phyloP scores from a whole-genome alignment of 2,113 vertebrate species.

The Tragelaphus buxtoni region DNA sequence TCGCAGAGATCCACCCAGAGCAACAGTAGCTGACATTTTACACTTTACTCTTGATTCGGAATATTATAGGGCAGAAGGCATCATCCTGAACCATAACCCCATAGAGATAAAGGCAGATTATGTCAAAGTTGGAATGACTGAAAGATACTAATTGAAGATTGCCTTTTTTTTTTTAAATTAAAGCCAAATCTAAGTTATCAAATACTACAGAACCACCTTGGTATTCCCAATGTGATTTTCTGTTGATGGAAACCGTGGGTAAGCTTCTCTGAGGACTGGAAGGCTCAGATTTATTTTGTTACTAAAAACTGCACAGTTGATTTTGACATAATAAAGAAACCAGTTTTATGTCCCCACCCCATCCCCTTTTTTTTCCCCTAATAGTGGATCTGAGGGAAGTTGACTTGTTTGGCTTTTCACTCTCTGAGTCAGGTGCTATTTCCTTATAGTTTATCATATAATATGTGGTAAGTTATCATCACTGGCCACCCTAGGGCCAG shows the following conservation, averaged over 20 bases:
- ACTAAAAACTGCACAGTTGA: background rate
- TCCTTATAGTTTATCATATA: background rate
- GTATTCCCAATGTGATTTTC: background rate
- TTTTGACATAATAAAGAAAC: background rate
- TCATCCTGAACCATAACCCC: background rate
- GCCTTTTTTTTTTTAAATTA: background rate
- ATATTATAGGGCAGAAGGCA: background rate
- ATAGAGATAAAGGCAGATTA: background rate
- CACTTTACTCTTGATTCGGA: background rate
- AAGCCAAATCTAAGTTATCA: background rate
- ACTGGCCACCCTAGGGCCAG: background rate
- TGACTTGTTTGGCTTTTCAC: background rate
- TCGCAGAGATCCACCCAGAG: background rate
- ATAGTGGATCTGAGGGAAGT: background rate
- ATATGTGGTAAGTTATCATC: background rate
- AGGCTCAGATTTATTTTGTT: constrained; percentile 8
- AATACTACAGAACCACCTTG: background rate
- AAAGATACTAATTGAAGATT: background rate
- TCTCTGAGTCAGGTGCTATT: background rate
- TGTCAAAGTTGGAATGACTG: background rate
- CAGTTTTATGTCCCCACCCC: background rate
- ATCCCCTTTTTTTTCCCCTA: background rate
- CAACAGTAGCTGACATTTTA: background rate
- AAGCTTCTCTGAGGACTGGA: background rate
- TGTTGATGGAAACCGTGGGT: background rate